Base-by-base conservation (phyloP, 2,113 vertebrate genomes). In the Raja brachyura region DNA sequence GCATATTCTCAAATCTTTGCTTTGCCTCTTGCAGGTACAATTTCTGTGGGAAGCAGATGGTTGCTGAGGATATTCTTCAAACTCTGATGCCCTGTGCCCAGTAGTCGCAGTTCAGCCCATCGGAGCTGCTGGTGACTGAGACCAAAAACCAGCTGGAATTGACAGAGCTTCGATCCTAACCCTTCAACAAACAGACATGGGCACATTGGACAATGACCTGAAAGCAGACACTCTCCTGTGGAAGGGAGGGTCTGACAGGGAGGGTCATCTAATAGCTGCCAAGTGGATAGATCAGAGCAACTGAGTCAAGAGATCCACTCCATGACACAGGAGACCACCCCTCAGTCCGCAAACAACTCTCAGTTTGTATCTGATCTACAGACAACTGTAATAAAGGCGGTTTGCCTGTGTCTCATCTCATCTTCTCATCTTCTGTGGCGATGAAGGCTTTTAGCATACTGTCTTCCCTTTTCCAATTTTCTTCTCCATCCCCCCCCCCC, bases 61-160 rank as follows among this genome's bases (percentile, higher is more conserved):
- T 97, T 59, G 0, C 0, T 10, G 96, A 97, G 94, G 94, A 96
- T 0, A 25, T 90, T 2, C 90, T 97, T 76, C 97, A 97, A 93
- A 88, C 95, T 1, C 96, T 97, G 16, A 94, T 90, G 28, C 94
- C 94, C 20, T 97, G 96, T 78, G n/a, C 28, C 28, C 1, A 61
- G 3, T 31, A 63, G 5, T 25, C n/a, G 13, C 59, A n/a, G 28
- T n/a, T 25, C n/a, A 1, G 1, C 25, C 25, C 25, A 5, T 8
- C 54, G 59, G 56, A 85, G 3, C 22, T 28, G 22, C 59, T 13
- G 4, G 81, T 63, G 9, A 63, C 25, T 7, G 59, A 33, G 66
- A 61, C 11, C 59, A 63, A 31, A 88, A 5, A 13, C 28, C 13
- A 5, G 0, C 83, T 88, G 11, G 13, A 63, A 63, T 31, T 61